Evolutionary conservation across 2,797 vertebrate species (phyloP).

Genomic region (Thamnophis elegans): DNA sequence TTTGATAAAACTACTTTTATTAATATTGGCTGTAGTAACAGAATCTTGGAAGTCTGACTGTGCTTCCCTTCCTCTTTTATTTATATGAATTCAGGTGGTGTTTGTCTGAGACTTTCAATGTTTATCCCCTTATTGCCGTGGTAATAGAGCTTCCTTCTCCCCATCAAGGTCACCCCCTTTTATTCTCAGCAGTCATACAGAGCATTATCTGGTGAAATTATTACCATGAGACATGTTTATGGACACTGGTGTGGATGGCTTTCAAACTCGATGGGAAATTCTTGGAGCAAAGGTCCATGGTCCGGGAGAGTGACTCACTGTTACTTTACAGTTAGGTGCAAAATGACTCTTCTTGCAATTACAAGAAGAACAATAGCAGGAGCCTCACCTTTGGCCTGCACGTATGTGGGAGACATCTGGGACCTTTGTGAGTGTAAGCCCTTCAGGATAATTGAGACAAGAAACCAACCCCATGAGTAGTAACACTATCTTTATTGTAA

Average conservation of each 20-base stretch:
- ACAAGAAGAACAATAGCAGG: background rate
- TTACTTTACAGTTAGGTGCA: background rate
- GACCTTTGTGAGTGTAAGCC: background rate
- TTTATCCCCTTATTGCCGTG: background rate
- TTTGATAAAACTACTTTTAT: background rate
- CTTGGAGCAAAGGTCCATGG: background rate
- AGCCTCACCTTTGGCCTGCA: background rate
- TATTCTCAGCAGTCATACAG: background rate
- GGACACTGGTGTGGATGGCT: background rate
- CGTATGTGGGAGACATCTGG: background rate
- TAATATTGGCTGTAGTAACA: background rate
- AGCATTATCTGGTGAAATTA: background rate
- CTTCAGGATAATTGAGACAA: background rate
- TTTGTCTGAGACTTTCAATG: background rate
- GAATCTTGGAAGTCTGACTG: background rate
- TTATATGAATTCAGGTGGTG: background rate
- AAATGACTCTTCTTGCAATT: background rate
- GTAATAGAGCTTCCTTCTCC: background rate
- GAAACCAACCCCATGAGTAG: background rate
- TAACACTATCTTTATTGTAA: background rate
- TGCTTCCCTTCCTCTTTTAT: background rate
- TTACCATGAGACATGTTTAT: background rate
- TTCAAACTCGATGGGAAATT: background rate
- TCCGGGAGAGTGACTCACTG: background rate
- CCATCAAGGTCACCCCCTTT: background rate